Evolutionary conservation across 2,797 vertebrate species (phyloP).

Genomic region (Myotis pilosus): DNA sequence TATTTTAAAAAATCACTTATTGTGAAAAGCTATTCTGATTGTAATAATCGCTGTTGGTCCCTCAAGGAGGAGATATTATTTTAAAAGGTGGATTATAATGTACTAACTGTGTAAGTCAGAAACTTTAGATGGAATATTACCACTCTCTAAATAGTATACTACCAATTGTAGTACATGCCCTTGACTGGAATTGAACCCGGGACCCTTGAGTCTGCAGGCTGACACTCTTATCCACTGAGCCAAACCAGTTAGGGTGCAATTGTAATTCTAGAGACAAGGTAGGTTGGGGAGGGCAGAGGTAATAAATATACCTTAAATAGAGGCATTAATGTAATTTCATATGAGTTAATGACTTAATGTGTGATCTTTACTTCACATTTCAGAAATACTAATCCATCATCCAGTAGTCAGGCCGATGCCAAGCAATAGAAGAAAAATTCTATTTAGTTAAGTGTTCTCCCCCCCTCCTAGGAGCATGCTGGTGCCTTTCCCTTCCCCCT

Average conservation of each 20-base stretch:
- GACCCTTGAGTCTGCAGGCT: too few relatives aligned
- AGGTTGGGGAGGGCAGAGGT: neutral
- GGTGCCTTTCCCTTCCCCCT: neutral
- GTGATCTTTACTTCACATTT: slow-evolving; percentile 56
- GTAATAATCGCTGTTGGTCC: neutral
- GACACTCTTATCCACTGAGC: too few relatives aligned
- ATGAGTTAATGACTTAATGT: neutral
- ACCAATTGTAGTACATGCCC: neutral
- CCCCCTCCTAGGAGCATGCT: neutral
- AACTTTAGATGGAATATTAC: neutral
- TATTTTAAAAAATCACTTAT: neutral
- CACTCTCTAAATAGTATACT: neutral
- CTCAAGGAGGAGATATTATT: neutral
- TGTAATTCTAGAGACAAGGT: neutral
- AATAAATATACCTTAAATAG: slow-evolving; percentile 17
- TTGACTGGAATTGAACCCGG: too few relatives aligned
- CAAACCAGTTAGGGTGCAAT: too few relatives aligned
- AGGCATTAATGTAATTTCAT: slow-evolving; percentile 36
- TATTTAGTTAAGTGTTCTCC: neutral
- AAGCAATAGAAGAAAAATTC: neutral
- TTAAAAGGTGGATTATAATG: neutral
- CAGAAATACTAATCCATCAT: neutral
- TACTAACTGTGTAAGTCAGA: neutral
- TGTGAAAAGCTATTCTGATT: neutral
- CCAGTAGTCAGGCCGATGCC: neutral